Conservation (phyloP, 2,113 vertebrate species). For the Neofelis nebulosa region DNA sequence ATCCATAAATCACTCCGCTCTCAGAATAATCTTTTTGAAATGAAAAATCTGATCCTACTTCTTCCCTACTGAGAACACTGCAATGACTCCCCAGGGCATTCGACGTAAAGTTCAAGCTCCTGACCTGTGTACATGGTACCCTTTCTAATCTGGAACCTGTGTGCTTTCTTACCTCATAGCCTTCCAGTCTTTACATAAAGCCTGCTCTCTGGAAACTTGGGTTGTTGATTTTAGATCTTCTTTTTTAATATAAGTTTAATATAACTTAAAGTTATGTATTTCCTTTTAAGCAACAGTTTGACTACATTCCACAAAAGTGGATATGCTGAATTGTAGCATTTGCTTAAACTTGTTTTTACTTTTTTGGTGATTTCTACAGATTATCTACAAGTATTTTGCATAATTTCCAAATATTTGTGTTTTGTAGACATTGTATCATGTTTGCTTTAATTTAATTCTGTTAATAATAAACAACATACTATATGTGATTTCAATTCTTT, state of each 20-base stretch:
- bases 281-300: not conserved
- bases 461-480: not conserved
- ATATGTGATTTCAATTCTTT: not conserved
- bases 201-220: not conserved
- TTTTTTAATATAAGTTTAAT: not conserved
- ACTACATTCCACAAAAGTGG: not conserved
- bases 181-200: constrained; percentile 23
- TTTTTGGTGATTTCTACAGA: not conserved
- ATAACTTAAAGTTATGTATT: not conserved
- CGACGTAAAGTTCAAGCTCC: not conserved
- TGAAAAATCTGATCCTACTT: not conserved
- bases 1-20: not conserved
- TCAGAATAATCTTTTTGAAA: constrained; percentile 24
- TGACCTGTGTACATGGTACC: not conserved
- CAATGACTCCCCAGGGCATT: not conserved
- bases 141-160: not conserved
- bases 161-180: not conserved
- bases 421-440: not conserved
- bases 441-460: not conserved
- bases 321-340: not conserved
- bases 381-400: not conserved
- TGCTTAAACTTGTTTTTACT: not conserved
- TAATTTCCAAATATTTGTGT: not conserved
- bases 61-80: not conserved
- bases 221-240: not conserved